phyloP scores from a whole-genome alignment of 2,888 invertebrate genomes.

The Drosophila anceps region DNA sequence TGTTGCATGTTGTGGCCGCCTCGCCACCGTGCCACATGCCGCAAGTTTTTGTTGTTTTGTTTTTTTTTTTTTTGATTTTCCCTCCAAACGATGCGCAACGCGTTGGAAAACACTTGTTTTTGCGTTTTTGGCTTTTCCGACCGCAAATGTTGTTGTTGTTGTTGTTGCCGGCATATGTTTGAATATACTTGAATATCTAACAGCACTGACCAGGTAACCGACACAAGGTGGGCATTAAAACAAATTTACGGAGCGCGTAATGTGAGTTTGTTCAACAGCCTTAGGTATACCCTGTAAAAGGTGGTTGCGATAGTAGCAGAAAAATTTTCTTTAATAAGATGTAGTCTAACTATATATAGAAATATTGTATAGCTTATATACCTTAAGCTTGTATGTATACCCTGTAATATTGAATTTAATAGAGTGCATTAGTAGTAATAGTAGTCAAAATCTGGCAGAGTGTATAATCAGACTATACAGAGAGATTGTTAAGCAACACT shows the following conservation, averaged over 20 bases:
- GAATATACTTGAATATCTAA: slow-evolving; percentile 25
- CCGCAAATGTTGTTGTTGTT: slow-evolving; percentile 52
- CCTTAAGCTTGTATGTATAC: neutral
- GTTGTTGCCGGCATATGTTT: slow-evolving; percentile 45
- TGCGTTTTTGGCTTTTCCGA: slow-evolving; percentile 46
- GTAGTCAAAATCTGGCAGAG: neutral
- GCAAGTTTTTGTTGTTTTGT: slow-evolving; percentile 39
- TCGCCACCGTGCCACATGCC: slow-evolving; percentile 18
- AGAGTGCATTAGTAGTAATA: neutral
- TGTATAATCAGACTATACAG: neutral
- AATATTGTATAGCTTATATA: neutral
- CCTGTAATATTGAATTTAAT: neutral
- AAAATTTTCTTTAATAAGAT: neutral
- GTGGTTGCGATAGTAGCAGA: neutral
- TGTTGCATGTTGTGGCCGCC: slow-evolving; percentile 45
- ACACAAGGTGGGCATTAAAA: slow-evolving; percentile 52
- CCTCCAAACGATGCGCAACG: slow-evolving; percentile 65
- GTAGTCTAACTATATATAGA: too few relatives aligned
- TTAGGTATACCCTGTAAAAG: slow-evolving; percentile 35
- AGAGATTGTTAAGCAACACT: neutral
- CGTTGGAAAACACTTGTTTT: slow-evolving; percentile 78
- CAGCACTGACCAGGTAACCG: slow-evolving; percentile 47
- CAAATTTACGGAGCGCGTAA: slow-evolving; percentile 48
- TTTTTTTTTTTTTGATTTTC: slow-evolving; percentile 15
- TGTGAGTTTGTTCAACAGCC: neutral